These are phyloP conservation scores for Gibbula magus DNA, from an alignment of 2,888 invertebrate genomes.

Conservation along the genomic window DNA sequence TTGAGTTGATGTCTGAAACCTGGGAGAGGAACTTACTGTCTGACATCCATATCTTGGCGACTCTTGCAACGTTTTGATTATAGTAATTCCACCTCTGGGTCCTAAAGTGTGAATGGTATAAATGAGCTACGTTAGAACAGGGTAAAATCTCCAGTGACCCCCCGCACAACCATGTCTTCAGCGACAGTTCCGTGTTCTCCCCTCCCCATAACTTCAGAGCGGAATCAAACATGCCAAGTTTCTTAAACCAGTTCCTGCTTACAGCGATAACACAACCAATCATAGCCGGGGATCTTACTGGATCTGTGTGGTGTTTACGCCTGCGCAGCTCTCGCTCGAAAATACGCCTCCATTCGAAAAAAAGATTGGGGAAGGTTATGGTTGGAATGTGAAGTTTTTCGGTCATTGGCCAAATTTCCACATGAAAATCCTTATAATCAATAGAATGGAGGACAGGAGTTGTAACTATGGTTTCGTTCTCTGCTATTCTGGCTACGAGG, in stretches of 20 bases:
- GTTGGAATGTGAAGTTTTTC: neutral
- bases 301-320: neutral
- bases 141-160: neutral
- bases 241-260: neutral
- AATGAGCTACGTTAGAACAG: neutral
- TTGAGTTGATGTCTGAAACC: neutral
- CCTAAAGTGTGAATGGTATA: slow-evolving; percentile 76
- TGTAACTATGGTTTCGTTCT: neutral
- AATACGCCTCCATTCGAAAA: neutral
- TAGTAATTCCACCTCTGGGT: neutral
- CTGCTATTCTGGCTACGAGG: neutral
- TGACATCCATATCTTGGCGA: slow-evolving; percentile 54
- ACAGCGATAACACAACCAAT: neutral
- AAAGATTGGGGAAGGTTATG: neutral
- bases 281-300: neutral
- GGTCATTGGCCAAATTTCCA: neutral
- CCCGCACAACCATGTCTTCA: neutral
- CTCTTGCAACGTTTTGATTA: slow-evolving; percentile 34
- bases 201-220: neutral
- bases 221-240: neutral
- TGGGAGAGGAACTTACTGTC: neutral
- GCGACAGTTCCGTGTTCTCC: neutral
- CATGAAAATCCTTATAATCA: neutral
- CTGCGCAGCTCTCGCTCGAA: neutral
- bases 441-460: neutral